Evolutionary conservation across 1,140 invertebrate species (phyloP).

Genomic region (Penaeus indicus): DNA sequence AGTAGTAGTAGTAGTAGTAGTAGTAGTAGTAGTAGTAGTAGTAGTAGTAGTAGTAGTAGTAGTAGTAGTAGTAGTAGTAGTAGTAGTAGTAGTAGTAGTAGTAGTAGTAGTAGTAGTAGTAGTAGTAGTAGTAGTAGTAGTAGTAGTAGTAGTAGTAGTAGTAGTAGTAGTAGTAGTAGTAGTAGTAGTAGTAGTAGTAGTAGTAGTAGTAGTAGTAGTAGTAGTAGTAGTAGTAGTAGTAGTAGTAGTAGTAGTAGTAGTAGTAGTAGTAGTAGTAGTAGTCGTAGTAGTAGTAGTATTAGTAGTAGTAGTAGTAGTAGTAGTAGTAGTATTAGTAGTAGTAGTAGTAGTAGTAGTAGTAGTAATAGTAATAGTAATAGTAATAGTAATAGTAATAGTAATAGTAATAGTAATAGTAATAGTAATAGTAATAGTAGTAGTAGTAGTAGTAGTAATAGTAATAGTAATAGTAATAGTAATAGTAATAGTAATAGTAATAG

Average conservation of each 20-base stretch:
- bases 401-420: constrained; percentile 14
- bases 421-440: constrained; percentile 14
- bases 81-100: no score
- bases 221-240: constrained; percentile 14
- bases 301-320: no score
- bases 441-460: constrained; percentile 14
- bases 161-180: constrained; percentile 14
- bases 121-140: constrained; percentile 14
- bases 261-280: no score
- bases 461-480: constrained; percentile 14
- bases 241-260: constrained; percentile 14
- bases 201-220: constrained; percentile 14
- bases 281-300: no score
- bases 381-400: constrained; percentile 14
- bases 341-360: constrained; percentile 14
- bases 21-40: no score
- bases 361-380: constrained; percentile 14
- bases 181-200: constrained; percentile 14
- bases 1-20: no score
- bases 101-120: constrained; percentile 14
- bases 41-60: no score
- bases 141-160: constrained; percentile 14
- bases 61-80: not conserved
- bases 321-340: no score
- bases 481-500: constrained; percentile 14